phyloP scores from a whole-genome alignment of 2,888 invertebrate genomes.

The Euplexia lucipara region DNA sequence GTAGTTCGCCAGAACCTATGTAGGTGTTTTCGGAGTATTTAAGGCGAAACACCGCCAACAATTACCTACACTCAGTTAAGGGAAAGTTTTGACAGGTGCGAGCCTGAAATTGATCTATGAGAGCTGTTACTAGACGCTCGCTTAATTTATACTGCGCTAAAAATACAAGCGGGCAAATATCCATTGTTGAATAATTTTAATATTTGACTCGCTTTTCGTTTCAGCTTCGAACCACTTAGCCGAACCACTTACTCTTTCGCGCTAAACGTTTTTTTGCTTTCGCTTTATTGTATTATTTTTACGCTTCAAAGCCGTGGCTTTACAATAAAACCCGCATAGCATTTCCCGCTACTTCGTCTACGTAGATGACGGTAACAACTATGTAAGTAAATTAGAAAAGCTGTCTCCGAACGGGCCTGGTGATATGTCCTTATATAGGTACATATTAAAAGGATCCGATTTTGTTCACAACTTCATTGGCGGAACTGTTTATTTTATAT shows the following conservation, averaged over 20 bases:
- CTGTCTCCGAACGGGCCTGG: no score
- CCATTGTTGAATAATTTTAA: slow-evolving; percentile 45
- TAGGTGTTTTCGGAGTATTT: slow-evolving; percentile 34
- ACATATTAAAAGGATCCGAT: no score
- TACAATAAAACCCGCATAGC: no score
- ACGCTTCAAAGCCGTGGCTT: not conserved
- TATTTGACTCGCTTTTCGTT: slow-evolving; percentile 28
- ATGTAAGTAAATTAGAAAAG: no score
- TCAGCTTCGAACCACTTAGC: slow-evolving; percentile 12
- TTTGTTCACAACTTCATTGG: no score
- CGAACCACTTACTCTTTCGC: slow-evolving; percentile 3
- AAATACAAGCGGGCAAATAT: slow-evolving; percentile 53
- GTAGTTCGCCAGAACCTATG: slow-evolving; percentile 10
- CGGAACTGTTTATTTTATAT: no score
- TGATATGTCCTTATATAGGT: no score
- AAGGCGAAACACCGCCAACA: slow-evolving; percentile 58
- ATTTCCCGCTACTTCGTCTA: no score
- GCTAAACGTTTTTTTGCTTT: slow-evolving; percentile 7
- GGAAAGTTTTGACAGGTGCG: slow-evolving; percentile 63
- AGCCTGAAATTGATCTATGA: slow-evolving; percentile 60
- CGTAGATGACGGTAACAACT: no score
- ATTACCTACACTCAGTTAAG: slow-evolving; percentile 48
- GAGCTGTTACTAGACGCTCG: slow-evolving; percentile 33
- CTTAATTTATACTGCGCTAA: slow-evolving; percentile 54
- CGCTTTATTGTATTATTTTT: slow-evolving; percentile 1